Base-by-base conservation (phyloP, 1,140 invertebrate genomes). In the Apis cerana region DNA sequence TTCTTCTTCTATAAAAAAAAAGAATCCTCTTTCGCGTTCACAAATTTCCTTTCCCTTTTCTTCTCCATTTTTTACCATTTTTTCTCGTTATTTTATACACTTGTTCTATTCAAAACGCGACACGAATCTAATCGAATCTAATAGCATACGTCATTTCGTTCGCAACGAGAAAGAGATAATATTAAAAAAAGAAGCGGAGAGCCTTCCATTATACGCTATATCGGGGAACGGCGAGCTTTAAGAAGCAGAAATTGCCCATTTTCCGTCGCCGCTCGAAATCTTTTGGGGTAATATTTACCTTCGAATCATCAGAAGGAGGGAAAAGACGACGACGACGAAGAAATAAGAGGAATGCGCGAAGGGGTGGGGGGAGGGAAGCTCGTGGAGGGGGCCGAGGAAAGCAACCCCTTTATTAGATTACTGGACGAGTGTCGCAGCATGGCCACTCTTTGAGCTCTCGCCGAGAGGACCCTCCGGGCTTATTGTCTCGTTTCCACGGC, bases 371-470 rank as follows among this genome's bases (percentile, higher is more conserved):
- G 15, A 19, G 23, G 11, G 80, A 1, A 59, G 74, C 13, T 21
- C 33, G 65, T 12, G 19, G 21, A 19, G 12, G 59, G 82, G 77
- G 83, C 21, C 58, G 67, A 70, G 80, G 62, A 72, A 89, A 89
- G 85, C 90, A 88, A 90, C 91, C 92, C 92, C 91, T 93, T 93
- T 93, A 94, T 94, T 94, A 93, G 93, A 94, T 94, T 93, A 94
- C 89, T 89, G 89, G 90, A 90, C 91, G 90, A 89, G 86, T 89
- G 88, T 90, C 85, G 88, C 89, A 87, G 89, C 85, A 85, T 85
- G 88, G 84, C 82, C 85, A 91, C 85, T 89, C 88, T 89, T 88
- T 87, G 87, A 90, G 82, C 89, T 90, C 80, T 81, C 82, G 84
- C 62, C 78, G 68, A 87, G 65, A 89, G 84, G 80, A 93, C 90